These are phyloP conservation scores for Xenops minutus DNA, from an alignment of 2,797 vertebrate species.

Conservation along the genomic window DNA sequence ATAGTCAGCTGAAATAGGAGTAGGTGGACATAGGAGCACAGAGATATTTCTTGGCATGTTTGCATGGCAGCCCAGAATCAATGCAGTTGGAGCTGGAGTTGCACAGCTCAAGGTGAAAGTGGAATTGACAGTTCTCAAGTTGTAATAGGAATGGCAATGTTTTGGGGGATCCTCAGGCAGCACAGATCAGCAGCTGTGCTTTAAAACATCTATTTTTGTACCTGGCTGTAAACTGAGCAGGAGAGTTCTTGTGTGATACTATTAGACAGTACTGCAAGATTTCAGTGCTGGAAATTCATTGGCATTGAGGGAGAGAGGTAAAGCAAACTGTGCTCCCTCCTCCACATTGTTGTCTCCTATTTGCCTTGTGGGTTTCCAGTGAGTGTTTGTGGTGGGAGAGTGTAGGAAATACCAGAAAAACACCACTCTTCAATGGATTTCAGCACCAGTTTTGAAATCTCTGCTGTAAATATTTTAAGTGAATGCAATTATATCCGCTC, in stretches of 20 bases:
- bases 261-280: neutral
- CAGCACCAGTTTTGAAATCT: neutral
- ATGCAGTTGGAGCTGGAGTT: neutral
- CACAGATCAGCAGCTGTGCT: neutral
- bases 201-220: neutral
- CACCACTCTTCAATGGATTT: neutral
- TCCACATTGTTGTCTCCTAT: neutral
- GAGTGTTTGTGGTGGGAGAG: neutral
- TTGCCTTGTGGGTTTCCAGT: neutral
- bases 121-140: neutral
- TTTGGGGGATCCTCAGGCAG: neutral
- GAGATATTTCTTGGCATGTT: neutral
- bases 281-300: neutral
- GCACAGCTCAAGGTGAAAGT: neutral
- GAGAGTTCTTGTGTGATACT: neutral
- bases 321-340: neutral
- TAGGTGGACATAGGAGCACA: neutral
- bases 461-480: neutral
- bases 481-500: neutral
- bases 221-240: neutral
- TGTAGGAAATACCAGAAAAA: neutral
- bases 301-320: neutral
- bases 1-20: constrained; percentile 24
- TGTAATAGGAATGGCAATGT: neutral
- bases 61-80: neutral